Conservation (phyloP, 2,113 vertebrate genomes). For the Neolamprologus ventralis region DNA sequence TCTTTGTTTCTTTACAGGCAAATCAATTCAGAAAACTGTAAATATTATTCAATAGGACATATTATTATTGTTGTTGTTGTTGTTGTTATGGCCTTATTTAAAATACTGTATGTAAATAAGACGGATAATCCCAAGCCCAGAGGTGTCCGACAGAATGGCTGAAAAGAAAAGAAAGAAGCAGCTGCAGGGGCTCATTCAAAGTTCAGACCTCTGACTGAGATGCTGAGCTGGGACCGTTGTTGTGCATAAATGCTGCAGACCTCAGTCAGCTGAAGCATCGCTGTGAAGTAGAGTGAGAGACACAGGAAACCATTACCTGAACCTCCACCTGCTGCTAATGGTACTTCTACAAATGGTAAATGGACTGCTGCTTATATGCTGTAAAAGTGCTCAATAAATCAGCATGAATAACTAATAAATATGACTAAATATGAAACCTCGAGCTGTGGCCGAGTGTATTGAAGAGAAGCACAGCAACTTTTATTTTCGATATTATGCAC, state of each 20-base stretch:
- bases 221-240: neutral
- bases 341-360: neutral
- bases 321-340: neutral
- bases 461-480: neutral
- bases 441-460: fast-evolving
- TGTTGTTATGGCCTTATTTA: neutral
- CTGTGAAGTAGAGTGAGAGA: neutral
- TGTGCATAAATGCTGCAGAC: neutral
- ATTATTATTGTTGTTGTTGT: neutral
- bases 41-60: neutral
- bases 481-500: fast-evolving
- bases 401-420: neutral
- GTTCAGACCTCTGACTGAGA: neutral
- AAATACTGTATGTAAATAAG: neutral
- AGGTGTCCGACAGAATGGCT: neutral
- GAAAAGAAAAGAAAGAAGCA: neutral
- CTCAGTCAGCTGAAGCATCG: neutral
- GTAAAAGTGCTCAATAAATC: neutral
- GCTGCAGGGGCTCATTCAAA: neutral
- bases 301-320: neutral
- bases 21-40: neutral
- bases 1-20: neutral
- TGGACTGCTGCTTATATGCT: neutral
- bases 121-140: neutral
- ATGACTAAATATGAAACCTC: neutral